A percentile compares a stretch with the other conserved stretches of the same genome.
Evolutionary conservation across 2,888 invertebrate species (phyloP).

Genomic region (Troilus luridus): DNA sequence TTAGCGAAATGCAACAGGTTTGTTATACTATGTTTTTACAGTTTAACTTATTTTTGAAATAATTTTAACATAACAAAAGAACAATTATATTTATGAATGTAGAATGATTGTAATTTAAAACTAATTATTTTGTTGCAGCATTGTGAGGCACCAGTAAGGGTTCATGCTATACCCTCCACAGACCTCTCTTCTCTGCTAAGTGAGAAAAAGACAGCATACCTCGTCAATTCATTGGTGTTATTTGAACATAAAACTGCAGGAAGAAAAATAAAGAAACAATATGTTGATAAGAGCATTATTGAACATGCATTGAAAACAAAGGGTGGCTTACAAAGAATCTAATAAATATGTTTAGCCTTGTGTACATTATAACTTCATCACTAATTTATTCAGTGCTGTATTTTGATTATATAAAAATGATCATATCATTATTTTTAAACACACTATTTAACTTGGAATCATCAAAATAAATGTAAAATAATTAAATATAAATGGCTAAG

Average conservation of each 20-base stretch:
- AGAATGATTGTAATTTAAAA: neutral
- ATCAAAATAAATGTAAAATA: neutral
- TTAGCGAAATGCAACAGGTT: neutral
- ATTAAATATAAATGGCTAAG: neutral
- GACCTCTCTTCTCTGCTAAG: neutral
- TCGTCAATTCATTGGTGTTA: neutral
- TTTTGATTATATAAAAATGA: neutral
- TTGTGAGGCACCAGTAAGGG: neutral
- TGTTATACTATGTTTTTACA: neutral
- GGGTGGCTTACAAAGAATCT: neutral
- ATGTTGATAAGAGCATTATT: neutral
- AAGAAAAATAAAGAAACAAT: neutral
- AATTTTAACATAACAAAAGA: neutral
- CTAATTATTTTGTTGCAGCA: slow-evolving; percentile 1
- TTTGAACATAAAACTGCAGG: slow-evolving; percentile 35
- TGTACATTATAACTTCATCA: neutral
- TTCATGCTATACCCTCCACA: neutral
- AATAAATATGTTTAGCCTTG: neutral
- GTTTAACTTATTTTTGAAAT: neutral
- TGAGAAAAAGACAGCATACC: neutral
- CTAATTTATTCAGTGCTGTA: neutral
- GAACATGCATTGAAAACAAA: neutral
- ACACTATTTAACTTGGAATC: neutral
- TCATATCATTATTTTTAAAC: neutral
- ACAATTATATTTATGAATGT: neutral